Evolutionary conservation across 2,888 invertebrate genomes (phyloP).

Genomic region (Morpho deidamia): DNA sequence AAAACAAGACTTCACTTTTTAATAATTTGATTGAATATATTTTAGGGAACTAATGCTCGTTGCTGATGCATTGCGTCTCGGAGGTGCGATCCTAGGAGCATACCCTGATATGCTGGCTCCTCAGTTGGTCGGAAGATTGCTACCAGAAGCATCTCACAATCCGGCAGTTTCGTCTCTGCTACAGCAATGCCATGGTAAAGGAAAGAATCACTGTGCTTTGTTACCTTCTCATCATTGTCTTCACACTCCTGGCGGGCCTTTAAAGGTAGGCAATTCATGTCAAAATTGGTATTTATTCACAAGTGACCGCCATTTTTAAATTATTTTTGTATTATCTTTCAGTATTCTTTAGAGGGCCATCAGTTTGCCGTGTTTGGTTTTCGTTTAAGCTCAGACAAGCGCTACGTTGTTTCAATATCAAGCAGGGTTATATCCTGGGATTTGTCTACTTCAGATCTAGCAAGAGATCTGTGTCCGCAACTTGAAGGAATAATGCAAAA

Average conservation of each 20-base stretch:
- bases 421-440: conserved; percentile 99
- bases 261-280: conserved; percentile 81
- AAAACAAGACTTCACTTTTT: too few species aligned
- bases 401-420: conserved; percentile 97
- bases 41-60: conserved; percentile 92
- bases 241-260: conserved; percentile 98
- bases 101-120: conserved; percentile 98
- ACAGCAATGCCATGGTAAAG: conserved; percentile 93
- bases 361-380: conserved; percentile 98
- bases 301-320: background rate
- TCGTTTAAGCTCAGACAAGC: conserved; percentile 91
- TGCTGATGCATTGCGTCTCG: conserved; percentile 94
- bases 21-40: conserved; percentile 10
- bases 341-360: conserved; percentile 98
- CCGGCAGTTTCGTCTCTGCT: conserved; percentile 93
- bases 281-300: too few species aligned
- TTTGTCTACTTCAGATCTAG: conserved; percentile 95
- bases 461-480: conserved; percentile 92
- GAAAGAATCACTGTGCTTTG: conserved; percentile 92
- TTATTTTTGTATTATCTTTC: conserved; percentile 32
- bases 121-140: conserved; percentile 92
- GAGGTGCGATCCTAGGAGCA: conserved; percentile 93
- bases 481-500: conserved; percentile 98
- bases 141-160: conserved; percentile 85
- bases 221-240: conserved; percentile 96